Evolutionary conservation across 2,888 invertebrate genomes (phyloP), one percentile per base, ranked within the genome.

Genomic region (Drosophila nr. medialis): DNA sequence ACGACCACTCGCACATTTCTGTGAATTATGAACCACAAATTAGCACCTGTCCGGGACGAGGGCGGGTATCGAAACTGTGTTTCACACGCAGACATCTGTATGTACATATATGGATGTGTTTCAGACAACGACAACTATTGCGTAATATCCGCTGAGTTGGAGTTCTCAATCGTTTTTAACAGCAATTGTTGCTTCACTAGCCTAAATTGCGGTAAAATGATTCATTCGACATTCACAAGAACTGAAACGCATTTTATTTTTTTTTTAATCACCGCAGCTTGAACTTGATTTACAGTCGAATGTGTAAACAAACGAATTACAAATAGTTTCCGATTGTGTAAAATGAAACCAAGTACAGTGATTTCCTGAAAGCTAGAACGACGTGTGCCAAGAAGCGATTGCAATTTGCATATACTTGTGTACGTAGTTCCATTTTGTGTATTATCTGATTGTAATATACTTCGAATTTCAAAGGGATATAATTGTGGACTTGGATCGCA

Each of bases 1-100:
- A 50, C 65, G 79, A 63, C 65, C 82, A 80, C 72, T 90, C 87
- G 77, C 89, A 85, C 75, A 72, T 71, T 79, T 76, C 82, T 86
- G 89, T 90, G 84, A 89, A 86, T 86, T 90, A 90, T 91, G 89
- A 73, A 74, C 78, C 64, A 74, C 74, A 89, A 90, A 89, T 89
- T 89, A 89, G 82, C 89, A 90, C 89, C 77, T 90, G 77, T 67
- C 80, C 50, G 65, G 56, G 48, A 18, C 30, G 56, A 30, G 24
- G 24, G 30, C 29, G 54, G 50, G 61, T 65, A 80, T 64, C 48
- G 66, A 64, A 58, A 51, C 53, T 40, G 63, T 71, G 60, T 61
- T 51, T 49, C 49, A 67, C 66, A 77, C 36, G 59, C 38, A 61
- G 13, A 27, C 45, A 53, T 53, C 30, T 32, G 32, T n/a, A 36